Percentiles rank a stretch among this genome's conserved stretches.
These are phyloP conservation scores for Drosophila merina DNA, from an alignment of 2,888 invertebrate species.

Conservation along the genomic window DNA sequence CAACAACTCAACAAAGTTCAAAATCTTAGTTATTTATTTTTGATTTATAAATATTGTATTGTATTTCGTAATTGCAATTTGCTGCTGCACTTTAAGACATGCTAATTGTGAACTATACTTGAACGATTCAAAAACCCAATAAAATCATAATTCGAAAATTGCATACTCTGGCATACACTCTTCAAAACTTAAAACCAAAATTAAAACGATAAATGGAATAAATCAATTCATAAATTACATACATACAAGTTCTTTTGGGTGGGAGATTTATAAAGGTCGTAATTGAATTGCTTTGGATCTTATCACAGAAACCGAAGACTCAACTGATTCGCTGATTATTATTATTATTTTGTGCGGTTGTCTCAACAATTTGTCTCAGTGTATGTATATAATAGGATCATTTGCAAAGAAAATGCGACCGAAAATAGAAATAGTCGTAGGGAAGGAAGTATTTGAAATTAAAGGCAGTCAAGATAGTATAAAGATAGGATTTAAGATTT, in stretches of 20 bases:
- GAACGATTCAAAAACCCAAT: slow-evolving; percentile 35
- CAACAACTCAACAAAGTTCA: slow-evolving; percentile 51
- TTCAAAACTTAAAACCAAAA: slow-evolving; percentile 35
- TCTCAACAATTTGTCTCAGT: slow-evolving; percentile 55
- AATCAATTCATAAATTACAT: slow-evolving; percentile 59
- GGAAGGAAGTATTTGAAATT: slow-evolving; percentile 33
- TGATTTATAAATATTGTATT: slow-evolving; percentile 5
- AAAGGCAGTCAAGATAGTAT: slow-evolving; percentile 50
- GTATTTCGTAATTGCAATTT: slow-evolving; percentile 37
- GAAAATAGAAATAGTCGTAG: slow-evolving; percentile 36
- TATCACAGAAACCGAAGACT: slow-evolving; percentile 51
- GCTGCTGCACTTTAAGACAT: slow-evolving; percentile 61
- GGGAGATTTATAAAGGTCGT: slow-evolving; percentile 32
- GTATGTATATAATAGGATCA: slow-evolving; percentile 63
- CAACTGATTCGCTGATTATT: slow-evolving; percentile 39
- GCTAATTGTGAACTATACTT: slow-evolving; percentile 63
- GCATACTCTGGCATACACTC: slow-evolving; percentile 59
- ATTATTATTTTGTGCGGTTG: slow-evolving; percentile 66
- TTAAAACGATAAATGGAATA: slow-evolving; percentile 27
- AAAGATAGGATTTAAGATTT: slow-evolving; percentile 15
- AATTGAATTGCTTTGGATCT: slow-evolving; percentile 57
- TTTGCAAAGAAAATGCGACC: slow-evolving; percentile 66
- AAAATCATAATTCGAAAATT: slow-evolving; percentile 46
- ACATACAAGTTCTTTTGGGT: slow-evolving; percentile 67
- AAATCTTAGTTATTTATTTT: slow-evolving; percentile 40